Evolutionary conservation across 1,140 invertebrate genomes (phyloP).

Genomic region (Meloidogyne floridensis): DNA sequence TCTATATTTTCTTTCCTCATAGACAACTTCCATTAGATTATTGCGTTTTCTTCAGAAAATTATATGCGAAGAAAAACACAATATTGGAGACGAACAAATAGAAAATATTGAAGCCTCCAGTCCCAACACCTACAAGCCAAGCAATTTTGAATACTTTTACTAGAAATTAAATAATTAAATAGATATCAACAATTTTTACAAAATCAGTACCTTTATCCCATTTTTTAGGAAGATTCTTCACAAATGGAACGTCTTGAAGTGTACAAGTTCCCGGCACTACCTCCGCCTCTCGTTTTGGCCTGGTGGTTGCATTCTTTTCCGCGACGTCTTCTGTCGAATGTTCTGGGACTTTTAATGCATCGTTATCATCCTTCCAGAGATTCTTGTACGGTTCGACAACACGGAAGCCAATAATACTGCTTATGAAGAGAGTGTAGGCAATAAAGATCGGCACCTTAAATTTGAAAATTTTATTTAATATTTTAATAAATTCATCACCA

Average conservation of each 20-base stretch:
- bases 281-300: neutral
- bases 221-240: neutral
- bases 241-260: neutral
- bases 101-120: neutral
- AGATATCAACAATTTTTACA: neutral
- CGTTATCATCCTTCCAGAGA: neutral
- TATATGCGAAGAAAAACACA: neutral
- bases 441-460: neutral
- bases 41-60: conserved; percentile 7
- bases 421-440: neutral
- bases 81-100: neutral
- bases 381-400: conserved; percentile 5
- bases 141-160: neutral
- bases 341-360: neutral
- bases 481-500: neutral
- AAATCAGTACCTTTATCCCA: neutral
- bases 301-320: neutral
- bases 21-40: neutral
- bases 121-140: neutral
- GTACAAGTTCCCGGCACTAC: neutral
- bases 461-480: neutral
- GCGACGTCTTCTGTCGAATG: neutral
- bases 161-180: neutral
- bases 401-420: neutral
- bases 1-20: neutral